These are phyloP conservation scores for Zapus hudsonius DNA, from an alignment of 2,113 vertebrate genomes.

Conservation along the genomic window DNA sequence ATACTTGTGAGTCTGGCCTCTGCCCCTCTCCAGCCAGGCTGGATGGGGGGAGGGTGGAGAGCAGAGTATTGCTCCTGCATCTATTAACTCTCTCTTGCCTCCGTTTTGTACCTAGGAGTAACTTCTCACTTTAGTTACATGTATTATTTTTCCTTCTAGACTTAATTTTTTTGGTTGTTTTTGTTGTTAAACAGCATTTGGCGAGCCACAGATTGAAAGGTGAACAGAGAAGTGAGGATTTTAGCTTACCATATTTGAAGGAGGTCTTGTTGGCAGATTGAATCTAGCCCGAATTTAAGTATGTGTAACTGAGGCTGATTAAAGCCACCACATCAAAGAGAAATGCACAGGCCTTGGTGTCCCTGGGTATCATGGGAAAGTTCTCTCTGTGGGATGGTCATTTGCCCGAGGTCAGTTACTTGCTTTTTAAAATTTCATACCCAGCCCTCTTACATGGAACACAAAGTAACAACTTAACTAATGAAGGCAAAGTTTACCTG, in stretches of 20 bases:
- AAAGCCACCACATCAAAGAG: neutral
- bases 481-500: neutral
- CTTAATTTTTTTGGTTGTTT: neutral
- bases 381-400: neutral
- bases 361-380: neutral
- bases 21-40: no score
- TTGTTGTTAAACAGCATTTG: conserved; percentile 20
- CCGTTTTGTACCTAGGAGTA: no score
- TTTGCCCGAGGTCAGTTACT: neutral
- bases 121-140: no score
- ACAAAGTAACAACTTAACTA: neutral
- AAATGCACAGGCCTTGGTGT: neutral
- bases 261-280: neutral
- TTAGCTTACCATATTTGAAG: neutral
- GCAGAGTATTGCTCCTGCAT: no score
- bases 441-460: neutral
- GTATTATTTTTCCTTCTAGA: no score
- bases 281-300: neutral
- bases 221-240: neutral
- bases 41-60: no score
- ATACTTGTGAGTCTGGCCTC: no score
- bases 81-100: no score
- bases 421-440: neutral
- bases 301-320: neutral
- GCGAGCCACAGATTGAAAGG: neutral